Conservation (phyloP, 35 echinoderm and acorn worm species). For the Amphiura filiformis region DNA sequence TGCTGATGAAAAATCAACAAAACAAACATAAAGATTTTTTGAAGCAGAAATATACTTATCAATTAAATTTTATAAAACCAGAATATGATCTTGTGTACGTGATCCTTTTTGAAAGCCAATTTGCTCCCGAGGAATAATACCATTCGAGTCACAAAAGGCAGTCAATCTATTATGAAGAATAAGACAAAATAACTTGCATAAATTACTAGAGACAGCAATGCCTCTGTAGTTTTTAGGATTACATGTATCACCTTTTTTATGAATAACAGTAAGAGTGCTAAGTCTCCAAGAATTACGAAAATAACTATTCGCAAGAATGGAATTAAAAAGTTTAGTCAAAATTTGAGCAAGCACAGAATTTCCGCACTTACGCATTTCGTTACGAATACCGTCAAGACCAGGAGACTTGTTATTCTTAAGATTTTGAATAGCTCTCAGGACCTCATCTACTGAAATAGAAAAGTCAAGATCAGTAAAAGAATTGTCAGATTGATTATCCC, state of each 20-base stretch:
- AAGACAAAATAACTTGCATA: too few relatives aligned
- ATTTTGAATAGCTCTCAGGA: not conserved
- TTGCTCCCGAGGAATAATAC: too few relatives aligned
- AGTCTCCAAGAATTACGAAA: not conserved
- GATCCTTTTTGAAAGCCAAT: too few relatives aligned
- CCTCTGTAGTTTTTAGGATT: too few relatives aligned
- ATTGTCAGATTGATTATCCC: not conserved
- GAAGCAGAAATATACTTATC: not conserved
- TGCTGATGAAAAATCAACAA: conserved; percentile 15
- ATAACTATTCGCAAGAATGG: not conserved
- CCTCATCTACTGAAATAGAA: not conserved
- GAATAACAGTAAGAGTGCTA: not conserved
- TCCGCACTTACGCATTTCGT: not conserved
- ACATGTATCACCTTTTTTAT: not conserved
- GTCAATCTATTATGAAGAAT: too few relatives aligned
- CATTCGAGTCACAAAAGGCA: too few relatives aligned
- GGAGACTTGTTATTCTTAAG: not conserved
- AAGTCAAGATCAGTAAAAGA: not conserved
- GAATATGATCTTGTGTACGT: too few relatives aligned
- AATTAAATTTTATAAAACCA: not conserved
- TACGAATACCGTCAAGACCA: not conserved
- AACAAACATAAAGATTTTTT: not conserved
- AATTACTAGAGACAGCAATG: too few relatives aligned
- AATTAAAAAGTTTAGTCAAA: not conserved
- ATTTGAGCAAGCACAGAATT: not conserved